Evolutionary conservation across 2,113 vertebrate genomes (phyloP).

Genomic region (Heterotis niloticus): DNA sequence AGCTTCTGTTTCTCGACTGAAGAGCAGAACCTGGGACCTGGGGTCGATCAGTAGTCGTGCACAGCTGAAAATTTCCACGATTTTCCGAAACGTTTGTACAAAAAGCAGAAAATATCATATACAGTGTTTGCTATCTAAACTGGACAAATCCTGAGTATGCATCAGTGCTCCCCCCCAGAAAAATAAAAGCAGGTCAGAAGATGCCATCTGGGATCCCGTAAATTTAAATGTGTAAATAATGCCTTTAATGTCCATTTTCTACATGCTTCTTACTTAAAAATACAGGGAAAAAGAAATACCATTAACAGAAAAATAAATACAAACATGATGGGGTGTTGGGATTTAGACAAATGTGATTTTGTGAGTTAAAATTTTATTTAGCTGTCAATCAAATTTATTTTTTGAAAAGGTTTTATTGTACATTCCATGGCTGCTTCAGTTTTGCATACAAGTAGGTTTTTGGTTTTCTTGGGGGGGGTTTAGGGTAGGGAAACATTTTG

Average conservation of each 20-base stretch:
- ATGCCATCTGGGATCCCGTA: too few relatives aligned
- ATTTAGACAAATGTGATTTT: neutral
- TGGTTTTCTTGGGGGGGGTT: neutral
- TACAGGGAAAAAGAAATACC: too few relatives aligned
- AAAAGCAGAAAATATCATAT: too few relatives aligned
- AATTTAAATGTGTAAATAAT: too few relatives aligned
- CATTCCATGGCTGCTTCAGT: neutral
- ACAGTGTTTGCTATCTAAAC: neutral
- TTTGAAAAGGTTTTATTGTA: neutral
- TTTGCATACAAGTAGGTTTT: neutral
- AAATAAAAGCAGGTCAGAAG: neutral
- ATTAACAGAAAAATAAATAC: neutral
- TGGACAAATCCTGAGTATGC: neutral
- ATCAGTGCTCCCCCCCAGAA: too few relatives aligned
- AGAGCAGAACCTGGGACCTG: too few relatives aligned
- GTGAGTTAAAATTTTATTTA: neutral
- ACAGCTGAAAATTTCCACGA: too few relatives aligned
- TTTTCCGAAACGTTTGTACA: too few relatives aligned
- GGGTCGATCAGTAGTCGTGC: too few relatives aligned
- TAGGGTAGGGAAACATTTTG: neutral
- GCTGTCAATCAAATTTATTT: neutral
- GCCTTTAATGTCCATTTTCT: too few relatives aligned
- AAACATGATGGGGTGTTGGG: neutral
- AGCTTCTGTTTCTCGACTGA: neutral
- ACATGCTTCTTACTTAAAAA: neutral